Evolutionary conservation across 2,797 vertebrate species (phyloP).

Genomic region (Leptoclinus maculatus): DNA sequence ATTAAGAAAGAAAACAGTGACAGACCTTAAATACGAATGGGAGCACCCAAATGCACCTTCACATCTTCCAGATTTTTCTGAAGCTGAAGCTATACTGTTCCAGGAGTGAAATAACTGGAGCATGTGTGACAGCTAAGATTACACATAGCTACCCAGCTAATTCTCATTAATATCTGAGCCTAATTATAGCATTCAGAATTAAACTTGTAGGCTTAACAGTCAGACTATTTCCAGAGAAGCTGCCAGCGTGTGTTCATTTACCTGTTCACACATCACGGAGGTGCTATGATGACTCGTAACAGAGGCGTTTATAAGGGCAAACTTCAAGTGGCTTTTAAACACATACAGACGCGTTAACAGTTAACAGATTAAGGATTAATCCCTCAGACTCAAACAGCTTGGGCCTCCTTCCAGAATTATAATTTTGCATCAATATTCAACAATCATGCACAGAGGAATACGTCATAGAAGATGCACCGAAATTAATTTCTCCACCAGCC

Average conservation of each 20-base stretch:
- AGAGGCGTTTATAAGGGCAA: not conserved
- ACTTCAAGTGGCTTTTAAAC: conserved; percentile 20
- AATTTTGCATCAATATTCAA: conserved; percentile 21
- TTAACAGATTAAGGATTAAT: conserved; percentile 17
- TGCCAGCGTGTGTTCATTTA: conserved; percentile 29
- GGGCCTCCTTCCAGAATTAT: conserved; percentile 2
- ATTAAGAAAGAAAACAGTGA: conserved; percentile 42
- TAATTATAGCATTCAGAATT: conserved; percentile 59
- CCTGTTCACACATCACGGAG: conserved; percentile 37
- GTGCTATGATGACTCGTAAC: conserved; percentile 18
- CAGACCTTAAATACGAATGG: conserved; percentile 25
- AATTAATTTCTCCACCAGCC: conserved; percentile 14
- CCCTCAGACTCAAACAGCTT: not conserved
- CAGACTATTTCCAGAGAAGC: conserved; percentile 32
- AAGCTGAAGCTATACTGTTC: conserved; percentile 13
- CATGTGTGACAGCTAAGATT: conserved; percentile 60
- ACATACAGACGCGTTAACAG: not conserved
- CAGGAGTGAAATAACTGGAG: conserved; percentile 54
- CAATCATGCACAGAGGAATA: conserved; percentile 2
- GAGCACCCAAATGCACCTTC: conserved; percentile 31
- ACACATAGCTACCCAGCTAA: conserved; percentile 42
- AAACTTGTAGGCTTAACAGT: conserved; percentile 26
- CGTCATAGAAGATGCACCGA: not conserved
- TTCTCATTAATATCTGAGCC: conserved; percentile 51
- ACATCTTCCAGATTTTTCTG: conserved; percentile 12